A percentile compares a stretch with the other conserved stretches of the same genome.
Evolutionary conservation across 2,113 vertebrate species (phyloP).

Genomic region (Limnothrissa miodon): DNA sequence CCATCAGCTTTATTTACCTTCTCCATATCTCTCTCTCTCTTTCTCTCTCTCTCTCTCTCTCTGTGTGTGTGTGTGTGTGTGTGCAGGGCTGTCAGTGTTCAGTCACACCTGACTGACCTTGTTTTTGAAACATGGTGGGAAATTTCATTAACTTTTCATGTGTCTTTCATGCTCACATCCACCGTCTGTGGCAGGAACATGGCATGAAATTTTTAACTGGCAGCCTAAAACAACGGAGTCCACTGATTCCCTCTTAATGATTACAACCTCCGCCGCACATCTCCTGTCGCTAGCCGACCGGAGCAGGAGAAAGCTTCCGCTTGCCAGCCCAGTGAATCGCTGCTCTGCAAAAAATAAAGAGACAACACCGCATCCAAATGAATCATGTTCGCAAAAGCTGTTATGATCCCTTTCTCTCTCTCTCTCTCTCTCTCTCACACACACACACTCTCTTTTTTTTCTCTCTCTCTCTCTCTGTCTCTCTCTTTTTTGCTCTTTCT

Average conservation of each 20-base stretch:
- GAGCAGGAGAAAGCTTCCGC: background rate
- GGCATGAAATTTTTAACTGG: conserved; percentile 42
- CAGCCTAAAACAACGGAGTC: background rate
- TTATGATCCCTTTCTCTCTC: conserved; percentile 42
- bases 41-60: background rate
- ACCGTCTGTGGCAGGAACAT: conserved; percentile 29
- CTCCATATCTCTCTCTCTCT: background rate
- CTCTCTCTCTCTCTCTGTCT: conserved; percentile 47
- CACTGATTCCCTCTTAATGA: conserved; percentile 23
- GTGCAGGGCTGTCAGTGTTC: background rate
- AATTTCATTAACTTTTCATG: conserved; percentile 46
- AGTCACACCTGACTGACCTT: conserved; percentile 33
- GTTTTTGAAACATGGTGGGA: conserved; percentile 1
- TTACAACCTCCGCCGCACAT: background rate
- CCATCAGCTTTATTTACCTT: background rate
- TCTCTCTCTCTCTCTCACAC: background rate
- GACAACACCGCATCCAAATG: conserved; percentile 34
- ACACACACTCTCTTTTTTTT: conserved; percentile 6
- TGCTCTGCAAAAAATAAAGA: background rate
- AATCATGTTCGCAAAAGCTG: conserved; percentile 55
- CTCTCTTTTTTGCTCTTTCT: conserved; percentile 41
- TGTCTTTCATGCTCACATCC: conserved; percentile 20
- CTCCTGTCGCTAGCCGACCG: background rate
- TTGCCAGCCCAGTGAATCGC: background rate
- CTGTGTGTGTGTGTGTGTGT: background rate